A percentile compares a stretch with the other conserved stretches of the same genome.
These are phyloP conservation scores for Callimorpha dominula DNA, from an alignment of 2,888 invertebrate genomes.

Conservation along the genomic window DNA sequence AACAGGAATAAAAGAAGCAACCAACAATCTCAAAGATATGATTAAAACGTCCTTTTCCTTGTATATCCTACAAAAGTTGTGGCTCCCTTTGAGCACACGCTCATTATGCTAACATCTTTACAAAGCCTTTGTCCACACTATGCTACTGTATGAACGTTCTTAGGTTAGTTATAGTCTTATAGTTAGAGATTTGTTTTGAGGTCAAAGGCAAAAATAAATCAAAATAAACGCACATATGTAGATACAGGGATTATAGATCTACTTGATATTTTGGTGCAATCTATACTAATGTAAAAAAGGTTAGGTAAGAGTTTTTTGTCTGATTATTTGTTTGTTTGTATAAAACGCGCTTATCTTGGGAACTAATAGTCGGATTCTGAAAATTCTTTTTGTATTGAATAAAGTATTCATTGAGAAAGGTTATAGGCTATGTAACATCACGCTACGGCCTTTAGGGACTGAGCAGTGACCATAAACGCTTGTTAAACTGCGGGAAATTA, in stretches of 20 bases:
- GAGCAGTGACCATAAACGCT: no score
- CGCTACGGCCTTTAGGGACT: no score
- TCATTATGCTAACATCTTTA: slow-evolving; percentile 51
- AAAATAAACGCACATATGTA: neutral
- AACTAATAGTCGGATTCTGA: no score
- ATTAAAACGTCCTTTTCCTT: slow-evolving; percentile 54
- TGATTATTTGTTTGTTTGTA: no score
- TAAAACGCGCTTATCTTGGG: no score
- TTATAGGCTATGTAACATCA: no score
- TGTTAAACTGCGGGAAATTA: no score
- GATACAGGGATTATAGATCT: neutral
- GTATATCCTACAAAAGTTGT: slow-evolving; percentile 48
- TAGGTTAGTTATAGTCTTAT: neutral
- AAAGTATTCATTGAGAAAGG: no score
- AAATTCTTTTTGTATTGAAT: no score
- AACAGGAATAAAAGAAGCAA: slow-evolving; percentile 33
- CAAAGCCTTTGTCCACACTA: slow-evolving; percentile 44
- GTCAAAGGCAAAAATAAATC: neutral
- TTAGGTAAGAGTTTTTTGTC: no score
- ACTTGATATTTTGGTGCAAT: neutral
- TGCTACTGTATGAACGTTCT: neutral
- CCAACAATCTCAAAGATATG: slow-evolving; percentile 45
- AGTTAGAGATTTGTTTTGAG: neutral
- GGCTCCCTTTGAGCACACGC: slow-evolving; percentile 30
- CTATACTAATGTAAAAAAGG: no score